Base-by-base conservation (phyloP, 2,888 invertebrate genomes). In the Scaptomyza flava region DNA sequence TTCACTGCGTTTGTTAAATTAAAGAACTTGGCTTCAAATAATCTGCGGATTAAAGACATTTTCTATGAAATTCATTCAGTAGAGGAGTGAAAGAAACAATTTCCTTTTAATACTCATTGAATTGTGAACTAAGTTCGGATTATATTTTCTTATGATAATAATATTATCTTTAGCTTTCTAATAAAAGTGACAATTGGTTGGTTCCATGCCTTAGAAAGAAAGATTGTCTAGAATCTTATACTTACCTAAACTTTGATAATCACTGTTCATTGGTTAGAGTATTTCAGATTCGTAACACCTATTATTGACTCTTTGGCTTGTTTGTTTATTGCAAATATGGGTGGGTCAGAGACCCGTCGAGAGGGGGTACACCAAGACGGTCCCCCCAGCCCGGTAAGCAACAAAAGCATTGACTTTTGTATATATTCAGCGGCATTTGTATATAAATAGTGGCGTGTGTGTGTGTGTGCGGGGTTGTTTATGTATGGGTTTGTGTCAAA, bases 341-440 rank as follows among this genome's bases (percentile, higher is more conserved):
- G 80, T 58, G 77, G 80, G 70, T 58, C 67, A 47, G 48, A 33
- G 46, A 30, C 34, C 48, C 33, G 7, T 7, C 33, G 54, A 58
- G n/a, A 58, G 60, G 62, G 68, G 68, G 34, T 27, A 48, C 27
- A 48, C 47, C 47, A 48, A 46, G 68, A 48, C 70, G 51, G 48
- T 52, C 60, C 65, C 68, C 72, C 20, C 5, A 66, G 54, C 69
- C 62, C 51, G 30, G 52, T 48, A 27, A 61, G 65, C 70, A 68
- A 77, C 78, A 80, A 77, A 88, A 86, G 68, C 83, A 83, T 82
- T 83, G 81, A 86, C 87, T 83, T 84, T 86, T 88, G 89, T 86
- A 88, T 68, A 83, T 85, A 85, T 74, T 77, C 83, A 81, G 77
- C 81, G 76, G 71, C 81, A 80, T 86, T 88, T 83, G 81, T 85